Percentiles rank a stretch among this genome's conserved stretches.
Conservation (phyloP, 1,140 invertebrate genomes). For the Zeugodacus cucurbitae region DNA sequence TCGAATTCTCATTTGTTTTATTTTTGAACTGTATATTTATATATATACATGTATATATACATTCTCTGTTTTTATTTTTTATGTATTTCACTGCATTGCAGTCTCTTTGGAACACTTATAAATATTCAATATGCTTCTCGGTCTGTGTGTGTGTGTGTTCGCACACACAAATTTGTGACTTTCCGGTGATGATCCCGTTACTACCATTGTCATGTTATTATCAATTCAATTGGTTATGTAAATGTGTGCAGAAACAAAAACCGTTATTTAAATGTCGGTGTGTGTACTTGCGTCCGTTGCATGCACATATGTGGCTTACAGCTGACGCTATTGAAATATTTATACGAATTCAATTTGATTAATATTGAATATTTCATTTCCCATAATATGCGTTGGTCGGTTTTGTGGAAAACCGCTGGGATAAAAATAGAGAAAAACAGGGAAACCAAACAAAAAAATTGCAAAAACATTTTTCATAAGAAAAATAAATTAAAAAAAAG, state of each 20-base stretch:
- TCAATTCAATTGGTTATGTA: background rate
- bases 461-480: background rate
- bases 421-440: background rate
- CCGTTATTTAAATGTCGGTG: background rate
- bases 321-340: constrained; percentile 31
- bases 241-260: background rate
- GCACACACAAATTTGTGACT: background rate
- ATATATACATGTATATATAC: background rate
- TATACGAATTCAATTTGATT: constrained; percentile 18
- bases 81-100: background rate
- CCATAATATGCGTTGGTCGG: background rate
- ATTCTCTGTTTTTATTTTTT: background rate
- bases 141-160: background rate
- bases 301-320: background rate
- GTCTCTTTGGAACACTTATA: background rate
- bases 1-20: background rate
- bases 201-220: background rate
- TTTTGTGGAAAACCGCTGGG: background rate
- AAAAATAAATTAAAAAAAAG: background rate
- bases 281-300: background rate
- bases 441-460: background rate
- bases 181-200: background rate
- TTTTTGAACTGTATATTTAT: background rate
- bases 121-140: background rate
- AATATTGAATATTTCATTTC: constrained; percentile 13